Percentiles rank a stretch among this genome's conserved stretches.
Evolutionary conservation across 2,888 invertebrate genomes (phyloP).

Genomic region (Phorcus lineatus): DNA sequence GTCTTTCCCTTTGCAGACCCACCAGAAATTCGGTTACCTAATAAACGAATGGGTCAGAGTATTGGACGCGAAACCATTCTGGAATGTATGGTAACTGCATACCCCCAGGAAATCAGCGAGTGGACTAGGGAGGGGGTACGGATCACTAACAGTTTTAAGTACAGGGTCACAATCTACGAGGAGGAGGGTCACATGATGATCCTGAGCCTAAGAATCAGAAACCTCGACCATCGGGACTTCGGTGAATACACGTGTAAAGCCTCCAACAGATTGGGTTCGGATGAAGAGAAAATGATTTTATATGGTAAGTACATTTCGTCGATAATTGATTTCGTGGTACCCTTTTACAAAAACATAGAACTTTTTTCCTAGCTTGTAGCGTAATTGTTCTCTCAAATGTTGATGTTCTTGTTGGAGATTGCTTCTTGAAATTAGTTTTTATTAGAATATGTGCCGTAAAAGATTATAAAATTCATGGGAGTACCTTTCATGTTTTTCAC

Average conservation of each 20-base stretch:
- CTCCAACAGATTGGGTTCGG: constrained; percentile 50
- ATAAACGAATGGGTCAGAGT: constrained; percentile 60
- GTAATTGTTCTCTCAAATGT: too few species aligned
- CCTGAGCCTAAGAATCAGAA: constrained; percentile 49
- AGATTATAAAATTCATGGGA: too few species aligned
- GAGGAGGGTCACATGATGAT: constrained; percentile 47
- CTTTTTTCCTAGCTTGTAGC: too few species aligned
- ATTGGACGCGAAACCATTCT: constrained; percentile 66
- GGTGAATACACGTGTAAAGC: constrained; percentile 57
- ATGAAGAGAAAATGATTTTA: constrained; percentile 50
- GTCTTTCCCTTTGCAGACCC: constrained; percentile 47
- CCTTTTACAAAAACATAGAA: too few species aligned
- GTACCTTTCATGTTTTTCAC: too few species aligned
- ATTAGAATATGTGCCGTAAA: too few species aligned
- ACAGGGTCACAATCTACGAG: constrained; percentile 42
- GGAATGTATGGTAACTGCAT: constrained; percentile 66
- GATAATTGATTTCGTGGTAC: too few species aligned
- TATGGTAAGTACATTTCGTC: constrained; percentile 46
- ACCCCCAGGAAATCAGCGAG: constrained; percentile 60
- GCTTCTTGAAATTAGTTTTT: too few species aligned
- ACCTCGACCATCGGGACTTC: constrained; percentile 51
- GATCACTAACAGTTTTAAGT: constrained; percentile 46
- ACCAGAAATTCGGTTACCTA: constrained; percentile 62
- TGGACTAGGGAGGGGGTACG: constrained; percentile 58
- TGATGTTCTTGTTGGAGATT: too few species aligned